Conservation (phyloP, 2,888 invertebrate genomes). For the Pardosa pseudoannulata region DNA sequence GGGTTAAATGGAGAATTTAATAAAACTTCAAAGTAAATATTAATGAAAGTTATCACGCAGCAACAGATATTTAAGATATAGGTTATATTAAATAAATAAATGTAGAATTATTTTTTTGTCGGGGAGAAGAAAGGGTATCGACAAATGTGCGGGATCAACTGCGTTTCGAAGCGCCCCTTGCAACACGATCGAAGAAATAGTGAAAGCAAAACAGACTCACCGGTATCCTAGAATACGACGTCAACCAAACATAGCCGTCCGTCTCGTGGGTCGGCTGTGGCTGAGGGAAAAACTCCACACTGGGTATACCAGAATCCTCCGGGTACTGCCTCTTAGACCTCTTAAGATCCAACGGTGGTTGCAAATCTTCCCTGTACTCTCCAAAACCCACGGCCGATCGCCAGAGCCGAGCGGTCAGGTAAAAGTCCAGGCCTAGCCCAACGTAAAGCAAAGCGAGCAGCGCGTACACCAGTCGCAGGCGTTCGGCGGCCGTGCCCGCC, state of each 20-base stretch:
- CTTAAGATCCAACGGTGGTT: neutral
- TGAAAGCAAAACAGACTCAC: conserved; percentile 80
- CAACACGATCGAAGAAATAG: neutral
- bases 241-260: conserved; percentile 83
- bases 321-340: conserved; percentile 31
- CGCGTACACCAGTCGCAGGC: conserved; percentile 50
- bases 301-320: conserved; percentile 64
- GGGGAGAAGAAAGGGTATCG: neutral
- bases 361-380: neutral
- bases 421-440: conserved; percentile 59
- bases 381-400: neutral
- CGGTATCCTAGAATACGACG: conserved; percentile 90
- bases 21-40: no score
- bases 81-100: no score
- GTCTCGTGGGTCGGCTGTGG: conserved; percentile 72
- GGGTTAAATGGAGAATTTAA: no score
- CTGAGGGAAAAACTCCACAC: conserved; percentile 73
- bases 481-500: conserved; percentile 55
- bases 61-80: no score
- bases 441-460: conserved; percentile 54
- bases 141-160: neutral
- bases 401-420: conserved; percentile 51
- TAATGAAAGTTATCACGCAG: no score
- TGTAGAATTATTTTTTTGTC: neutral
- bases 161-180: neutral